These are phyloP conservation scores for Scaptomyza graminum DNA, from an alignment of 1,140 invertebrate species.

Conservation along the genomic window DNA sequence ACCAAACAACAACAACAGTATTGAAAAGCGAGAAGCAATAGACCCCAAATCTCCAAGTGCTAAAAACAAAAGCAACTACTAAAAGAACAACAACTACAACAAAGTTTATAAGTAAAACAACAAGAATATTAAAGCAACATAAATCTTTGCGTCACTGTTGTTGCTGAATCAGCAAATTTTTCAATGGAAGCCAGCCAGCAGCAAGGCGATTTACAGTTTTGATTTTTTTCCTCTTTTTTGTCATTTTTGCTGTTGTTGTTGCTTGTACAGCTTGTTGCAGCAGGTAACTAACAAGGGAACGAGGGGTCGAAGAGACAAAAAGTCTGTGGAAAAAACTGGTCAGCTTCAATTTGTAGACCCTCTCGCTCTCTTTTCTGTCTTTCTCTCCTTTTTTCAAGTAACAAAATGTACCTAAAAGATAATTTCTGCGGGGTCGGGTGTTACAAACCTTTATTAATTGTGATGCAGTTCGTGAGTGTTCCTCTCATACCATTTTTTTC, in stretches of 20 bases:
- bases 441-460: slow-evolving; percentile 46
- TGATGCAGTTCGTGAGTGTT: slow-evolving; percentile 15
- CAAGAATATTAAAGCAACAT: slow-evolving; percentile 49
- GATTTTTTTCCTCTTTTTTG: slow-evolving; percentile 24
- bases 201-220: slow-evolving; percentile 65
- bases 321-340: slow-evolving; percentile 45
- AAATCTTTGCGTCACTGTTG: slow-evolving; percentile 34
- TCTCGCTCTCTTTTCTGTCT: background rate
- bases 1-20: background rate
- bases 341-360: slow-evolving; percentile 20
- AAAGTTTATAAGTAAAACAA: slow-evolving; percentile 32
- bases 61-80: slow-evolving; percentile 50
- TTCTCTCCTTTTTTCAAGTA: slow-evolving; percentile 3
- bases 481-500: slow-evolving; percentile 24
- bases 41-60: slow-evolving; percentile 51
- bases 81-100: slow-evolving; percentile 22
- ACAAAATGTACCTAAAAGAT: slow-evolving; percentile 26
- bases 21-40: slow-evolving; percentile 12
- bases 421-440: slow-evolving; percentile 6
- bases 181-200: slow-evolving; percentile 56
- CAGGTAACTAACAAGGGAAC: slow-evolving; percentile 33
- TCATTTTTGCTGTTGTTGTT: slow-evolving; percentile 28
- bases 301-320: slow-evolving; percentile 27
- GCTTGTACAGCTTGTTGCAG: slow-evolving; percentile 31
- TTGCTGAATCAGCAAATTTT: slow-evolving; percentile 66